These are phyloP conservation scores for Ypsolopha scabrella DNA, from an alignment of 2,888 invertebrate genomes.

Conservation along the genomic window DNA sequence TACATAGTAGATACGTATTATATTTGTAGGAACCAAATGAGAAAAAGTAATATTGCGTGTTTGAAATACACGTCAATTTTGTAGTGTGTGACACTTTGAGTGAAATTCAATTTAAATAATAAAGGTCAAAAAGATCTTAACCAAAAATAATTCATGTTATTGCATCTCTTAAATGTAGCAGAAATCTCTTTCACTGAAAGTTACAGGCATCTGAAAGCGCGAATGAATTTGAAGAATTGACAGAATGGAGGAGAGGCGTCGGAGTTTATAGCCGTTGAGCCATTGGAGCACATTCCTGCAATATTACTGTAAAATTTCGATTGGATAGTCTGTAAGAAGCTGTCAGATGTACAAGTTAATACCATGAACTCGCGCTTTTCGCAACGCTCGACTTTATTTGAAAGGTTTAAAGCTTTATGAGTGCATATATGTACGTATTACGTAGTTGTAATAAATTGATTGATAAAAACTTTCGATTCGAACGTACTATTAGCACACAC, in stretches of 20 bases:
- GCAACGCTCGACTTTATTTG: neutral
- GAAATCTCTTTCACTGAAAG: slow-evolving; percentile 15
- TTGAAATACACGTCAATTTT: no score
- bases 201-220: slow-evolving; percentile 5
- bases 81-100: no score
- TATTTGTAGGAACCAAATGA: no score
- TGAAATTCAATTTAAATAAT: neutral
- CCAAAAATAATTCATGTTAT: neutral
- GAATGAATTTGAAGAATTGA: slow-evolving; percentile 1
- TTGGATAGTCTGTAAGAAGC: neutral
- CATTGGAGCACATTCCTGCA: neutral
- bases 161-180: slow-evolving; percentile 16
- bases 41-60: no score
- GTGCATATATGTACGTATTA: neutral
- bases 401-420: no score
- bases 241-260: neutral
- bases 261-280: neutral
- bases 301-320: neutral
- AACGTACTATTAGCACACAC: no score
- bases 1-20: no score
- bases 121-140: neutral
- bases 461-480: no score
- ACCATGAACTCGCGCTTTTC: neutral
- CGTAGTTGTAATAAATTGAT: no score
- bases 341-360: neutral